Evolutionary conservation across 2,797 vertebrate genomes (phyloP), one percentile per base, ranked within the genome.

Genomic region (Sciurus vulgaris): DNA sequence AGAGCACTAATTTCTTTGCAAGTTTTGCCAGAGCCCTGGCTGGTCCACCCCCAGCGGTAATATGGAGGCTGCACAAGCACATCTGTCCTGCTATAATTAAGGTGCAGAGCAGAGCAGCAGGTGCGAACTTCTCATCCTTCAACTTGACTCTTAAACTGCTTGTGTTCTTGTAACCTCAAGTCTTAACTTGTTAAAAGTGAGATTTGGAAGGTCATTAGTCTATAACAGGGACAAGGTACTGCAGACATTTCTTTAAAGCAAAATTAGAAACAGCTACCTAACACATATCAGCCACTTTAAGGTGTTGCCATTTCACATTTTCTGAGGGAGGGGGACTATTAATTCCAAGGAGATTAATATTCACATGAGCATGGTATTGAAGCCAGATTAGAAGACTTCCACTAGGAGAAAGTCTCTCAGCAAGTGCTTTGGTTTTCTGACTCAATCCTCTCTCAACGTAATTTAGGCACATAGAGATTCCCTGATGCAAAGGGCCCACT

Each of bases 241-340:
- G 47, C 67, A 95, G 92, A 93, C 59, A 59, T 93, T 96, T 89
- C 83, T 96, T 96, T 91, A 96, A 96, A 89, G 85, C 81, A 96
- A 94, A 96, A 97, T 96, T 94, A 89, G 77, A 96, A 97, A 96
- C 86, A 97, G 88, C 86, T 93, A 96, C 77, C 73, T 92, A 96
- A 93, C 33, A 82, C 83, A 22, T 41, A 93, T 65, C 47, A 91
- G 77, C 73, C 24, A 10, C 69, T 96, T 94, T 85, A 95, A 96
- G 93, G 91, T 91, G 79, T 47, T 96, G 65, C 74, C 44, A 7
- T 89, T 97, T 93, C 92, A 89, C 72, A 54, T 96, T 96, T 96
- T 96, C 69, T 1, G 1, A 54, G n/a, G 51, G 56, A 4, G 18
- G 33, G 24, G 13, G n/a, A 12, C 76, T 84, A 26, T 93, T 94